Evolutionary conservation across 2,888 invertebrate genomes (phyloP).

Genomic region (Scaptomyza polygonia): DNA sequence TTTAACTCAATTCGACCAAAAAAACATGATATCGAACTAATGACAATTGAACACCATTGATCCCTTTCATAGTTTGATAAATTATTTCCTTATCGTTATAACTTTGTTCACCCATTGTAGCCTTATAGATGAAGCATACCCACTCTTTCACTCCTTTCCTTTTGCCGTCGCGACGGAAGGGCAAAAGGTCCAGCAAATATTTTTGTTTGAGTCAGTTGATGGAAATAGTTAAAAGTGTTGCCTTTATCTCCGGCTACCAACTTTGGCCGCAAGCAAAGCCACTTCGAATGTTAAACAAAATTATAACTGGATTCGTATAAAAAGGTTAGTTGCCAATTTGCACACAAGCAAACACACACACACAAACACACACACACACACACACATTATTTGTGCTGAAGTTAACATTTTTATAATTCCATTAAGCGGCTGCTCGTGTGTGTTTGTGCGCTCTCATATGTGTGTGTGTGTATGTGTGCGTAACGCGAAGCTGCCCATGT

Average conservation of each 20-base stretch:
- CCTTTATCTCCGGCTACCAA: neutral
- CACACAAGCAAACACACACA: conserved; percentile 10
- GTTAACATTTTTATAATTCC: conserved; percentile 80
- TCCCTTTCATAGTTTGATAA: neutral
- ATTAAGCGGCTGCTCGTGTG: conserved; percentile 66
- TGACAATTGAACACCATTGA: neutral
- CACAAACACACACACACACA: conserved; percentile 16
- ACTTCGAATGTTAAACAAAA: conserved; percentile 79
- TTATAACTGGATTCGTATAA: conserved; percentile 71
- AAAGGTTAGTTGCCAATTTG: conserved; percentile 72
- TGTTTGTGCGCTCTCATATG: conserved; percentile 39
- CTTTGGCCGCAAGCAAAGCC: conserved; percentile 58
- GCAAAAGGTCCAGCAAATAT: conserved; percentile 48
- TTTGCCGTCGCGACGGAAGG: neutral
- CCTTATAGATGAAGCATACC: neutral
- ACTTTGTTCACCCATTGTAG: conserved; percentile 3
- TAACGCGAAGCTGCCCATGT: conserved; percentile 66
- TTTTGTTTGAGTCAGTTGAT: conserved; percentile 59
- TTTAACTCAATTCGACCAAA: no score
- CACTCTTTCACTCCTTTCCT: neutral
- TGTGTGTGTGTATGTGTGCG: conserved; percentile 39
- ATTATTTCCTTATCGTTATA: conserved; percentile 13
- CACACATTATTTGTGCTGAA: conserved; percentile 70
- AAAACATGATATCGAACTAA: no score
- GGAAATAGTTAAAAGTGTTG: conserved; percentile 55